Base-by-base conservation (phyloP, 2,797 vertebrate species). In the Delichon dasypus region DNA sequence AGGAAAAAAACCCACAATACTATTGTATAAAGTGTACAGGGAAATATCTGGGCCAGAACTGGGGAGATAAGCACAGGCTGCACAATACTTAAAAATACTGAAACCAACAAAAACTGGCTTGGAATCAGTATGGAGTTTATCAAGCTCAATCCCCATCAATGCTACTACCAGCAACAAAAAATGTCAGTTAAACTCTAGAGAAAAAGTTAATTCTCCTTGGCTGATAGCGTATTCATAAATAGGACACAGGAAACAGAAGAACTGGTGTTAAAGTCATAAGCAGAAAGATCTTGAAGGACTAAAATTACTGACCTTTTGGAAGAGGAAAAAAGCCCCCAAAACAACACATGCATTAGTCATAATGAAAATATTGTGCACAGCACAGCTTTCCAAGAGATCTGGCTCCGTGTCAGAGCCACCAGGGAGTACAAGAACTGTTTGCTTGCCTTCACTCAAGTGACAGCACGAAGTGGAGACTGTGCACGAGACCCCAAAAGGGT, bases 1-100 rank as follows among this genome's bases (percentile, higher is more conserved):
- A 85, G 50, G 61, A 5, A 71, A 4, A 62, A 40, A 22, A 40
- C 2, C 29, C 66, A 20, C 25, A 44, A 7, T 4, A 55, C 83
- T 58, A 94, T 95, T 97, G 95, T 96, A 74, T 89, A 55, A 94
- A 67, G 71, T 68, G 61, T 27, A 76, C 66, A 85, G 91, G 95
- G 83, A 94, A 97, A n/a, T 88, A 95, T 20, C 94, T 85, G 91
- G 85, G 77, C 80, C 88, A 90, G 83, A 81, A 66, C 61, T 82
- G 71, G 19, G 27, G 62, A 96, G 95, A 96, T 95, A 95, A 96
- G 93, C 85, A 80, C 55, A 34, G 2, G 5, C 45, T 64, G 67
- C 89, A 95, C 90, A 95, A 94, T 89, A 36, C 75, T 78, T 83
- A 32, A 29, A 88, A 89, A 88, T 34, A 76, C 76, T 79, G 58